Conservation (phyloP, 2,113 vertebrate species). For the Plestiodon gilberti region DNA sequence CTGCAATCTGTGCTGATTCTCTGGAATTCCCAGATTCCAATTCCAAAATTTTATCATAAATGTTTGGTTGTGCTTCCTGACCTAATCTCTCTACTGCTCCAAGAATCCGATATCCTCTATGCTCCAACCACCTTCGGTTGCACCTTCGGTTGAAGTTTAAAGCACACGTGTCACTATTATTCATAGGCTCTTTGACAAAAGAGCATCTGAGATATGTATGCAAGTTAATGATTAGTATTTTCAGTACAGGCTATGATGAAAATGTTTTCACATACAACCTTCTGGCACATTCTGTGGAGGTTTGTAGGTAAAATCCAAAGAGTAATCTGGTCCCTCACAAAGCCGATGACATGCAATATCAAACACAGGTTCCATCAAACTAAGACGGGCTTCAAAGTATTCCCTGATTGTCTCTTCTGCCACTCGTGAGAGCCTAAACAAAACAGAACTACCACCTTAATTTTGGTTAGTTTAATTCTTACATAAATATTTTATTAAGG, state of each 20-base stretch:
- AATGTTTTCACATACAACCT: conserved; percentile 72
- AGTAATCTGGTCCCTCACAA: conserved; percentile 94
- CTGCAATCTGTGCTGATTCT: neutral
- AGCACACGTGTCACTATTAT: neutral
- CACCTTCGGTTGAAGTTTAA: neutral
- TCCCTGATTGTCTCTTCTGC: conserved; percentile 90
- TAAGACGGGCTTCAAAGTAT: conserved; percentile 91
- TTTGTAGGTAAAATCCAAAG: conserved; percentile 89
- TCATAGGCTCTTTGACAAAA: neutral
- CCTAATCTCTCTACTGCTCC: neutral
- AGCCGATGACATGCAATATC: conserved; percentile 93
- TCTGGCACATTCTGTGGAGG: conserved; percentile 83
- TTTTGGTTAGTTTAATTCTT: neutral
- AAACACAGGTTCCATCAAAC: conserved; percentile 89
- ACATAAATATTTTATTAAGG: neutral
- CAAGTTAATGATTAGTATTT: neutral
- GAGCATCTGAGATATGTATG: neutral
- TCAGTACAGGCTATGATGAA: neutral
- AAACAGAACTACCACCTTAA: neutral
- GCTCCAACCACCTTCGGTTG: neutral
- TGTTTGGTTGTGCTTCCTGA: neutral
- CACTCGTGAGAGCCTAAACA: conserved; percentile 86
- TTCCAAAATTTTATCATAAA: neutral
- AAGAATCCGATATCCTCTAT: neutral
- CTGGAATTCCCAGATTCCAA: neutral